These are phyloP conservation scores for Pachyrhynchus sulphureomaculatus DNA, from an alignment of 1,140 invertebrate genomes.

Conservation along the genomic window DNA sequence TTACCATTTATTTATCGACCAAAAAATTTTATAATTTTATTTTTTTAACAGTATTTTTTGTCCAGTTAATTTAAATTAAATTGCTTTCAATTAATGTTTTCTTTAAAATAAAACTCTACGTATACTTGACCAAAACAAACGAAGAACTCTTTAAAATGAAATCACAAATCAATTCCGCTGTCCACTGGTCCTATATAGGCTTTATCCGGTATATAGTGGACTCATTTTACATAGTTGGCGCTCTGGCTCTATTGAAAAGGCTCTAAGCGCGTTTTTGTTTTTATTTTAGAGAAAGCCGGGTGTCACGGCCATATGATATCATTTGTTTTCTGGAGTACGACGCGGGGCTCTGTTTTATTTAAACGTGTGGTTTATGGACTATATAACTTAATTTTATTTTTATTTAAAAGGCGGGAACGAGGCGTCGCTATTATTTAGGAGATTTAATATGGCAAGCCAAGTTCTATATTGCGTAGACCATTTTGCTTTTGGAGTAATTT, in stretches of 20 bases:
- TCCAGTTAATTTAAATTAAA: too few relatives aligned
- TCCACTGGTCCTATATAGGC: background rate
- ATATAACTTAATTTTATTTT: slow-evolving; percentile 32
- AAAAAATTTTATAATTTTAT: too few relatives aligned
- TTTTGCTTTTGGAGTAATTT: too few relatives aligned
- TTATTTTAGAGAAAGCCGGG: background rate
- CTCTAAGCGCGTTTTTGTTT: background rate
- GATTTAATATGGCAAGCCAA: background rate
- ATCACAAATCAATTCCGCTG: background rate
- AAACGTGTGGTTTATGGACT: slow-evolving; percentile 32
- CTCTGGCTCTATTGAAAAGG: slow-evolving; percentile 2
- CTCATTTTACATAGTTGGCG: slow-evolving; percentile 1
- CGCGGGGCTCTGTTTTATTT: slow-evolving; percentile 32
- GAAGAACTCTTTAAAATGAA: too few relatives aligned
- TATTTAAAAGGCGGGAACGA: slow-evolving; percentile 19
- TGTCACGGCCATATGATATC: slow-evolving; percentile 39
- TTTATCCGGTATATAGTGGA: background rate
- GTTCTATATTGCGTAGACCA: background rate
- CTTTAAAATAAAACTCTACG: too few relatives aligned
- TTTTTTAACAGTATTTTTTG: too few relatives aligned
- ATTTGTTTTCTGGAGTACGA: slow-evolving; percentile 35
- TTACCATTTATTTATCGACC: too few relatives aligned
- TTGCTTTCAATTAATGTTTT: too few relatives aligned
- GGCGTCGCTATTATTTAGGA: background rate
- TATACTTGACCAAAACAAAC: too few relatives aligned